These are phyloP conservation scores for Lepidurus packardi DNA, from an alignment of 1,140 invertebrate genomes.

Conservation along the genomic window DNA sequence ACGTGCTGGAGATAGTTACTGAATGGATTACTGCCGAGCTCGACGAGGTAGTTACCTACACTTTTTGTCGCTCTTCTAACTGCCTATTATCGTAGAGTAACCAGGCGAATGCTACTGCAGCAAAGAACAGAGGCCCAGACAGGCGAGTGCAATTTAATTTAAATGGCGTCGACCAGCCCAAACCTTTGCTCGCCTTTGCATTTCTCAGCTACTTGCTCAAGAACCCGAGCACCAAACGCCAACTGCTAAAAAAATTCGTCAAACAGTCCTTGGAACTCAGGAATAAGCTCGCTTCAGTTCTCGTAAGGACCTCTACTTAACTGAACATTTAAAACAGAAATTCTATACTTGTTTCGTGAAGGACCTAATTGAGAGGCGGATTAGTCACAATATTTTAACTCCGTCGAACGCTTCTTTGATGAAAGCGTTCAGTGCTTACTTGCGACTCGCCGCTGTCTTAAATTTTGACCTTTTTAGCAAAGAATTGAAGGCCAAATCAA, in stretches of 20 bases:
- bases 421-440: not conserved
- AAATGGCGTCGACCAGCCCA: not conserved
- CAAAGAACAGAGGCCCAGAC: not conserved
- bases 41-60: not conserved
- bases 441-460: not conserved
- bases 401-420: not conserved
- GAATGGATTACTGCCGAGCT: not conserved
- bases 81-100: not conserved
- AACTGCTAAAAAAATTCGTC: not conserved
- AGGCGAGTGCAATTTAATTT: not conserved
- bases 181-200: not conserved
- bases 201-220: not conserved
- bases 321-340: too few relatives aligned
- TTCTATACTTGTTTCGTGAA: not conserved
- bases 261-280: not conserved
- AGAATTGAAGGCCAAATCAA: not conserved
- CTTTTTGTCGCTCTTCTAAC: not conserved
- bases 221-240: not conserved
- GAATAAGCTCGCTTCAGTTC: not conserved
- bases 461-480: not conserved
- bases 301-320: not conserved
- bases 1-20: constrained; percentile 23
- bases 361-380: not conserved
- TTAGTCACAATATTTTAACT: not conserved
- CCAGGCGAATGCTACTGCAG: not conserved